Base-by-base conservation (phyloP, 2,888 invertebrate genomes). In the Zygaena filipendulae region DNA sequence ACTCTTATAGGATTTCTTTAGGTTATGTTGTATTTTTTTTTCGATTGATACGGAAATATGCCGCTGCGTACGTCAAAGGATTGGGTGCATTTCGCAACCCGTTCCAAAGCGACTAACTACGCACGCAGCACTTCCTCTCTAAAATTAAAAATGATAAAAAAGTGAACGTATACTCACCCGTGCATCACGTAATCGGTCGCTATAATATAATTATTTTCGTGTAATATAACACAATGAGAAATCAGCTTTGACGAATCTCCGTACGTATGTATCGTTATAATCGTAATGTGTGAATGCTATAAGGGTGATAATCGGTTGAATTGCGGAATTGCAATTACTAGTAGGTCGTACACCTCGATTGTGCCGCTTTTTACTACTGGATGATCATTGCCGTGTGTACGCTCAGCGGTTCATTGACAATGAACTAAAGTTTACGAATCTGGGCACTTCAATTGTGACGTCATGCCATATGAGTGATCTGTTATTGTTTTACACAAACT, bases 161-260 rank as follows among this genome's bases (percentile, higher is more conserved):
- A 74, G 75, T 69, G 75, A 74, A 68, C 48, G 72, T 61, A 52
- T 46, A n/a, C n/a, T n/a, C n/a, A n/a, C n/a, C n/a, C n/a, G n/a
- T n/a, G n/a, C n/a, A n/a, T 49, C 51, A 68, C 66, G 70, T 72
- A 74, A 71, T 59, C 49, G 38, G n/a, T 36, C 38, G 37, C 43
- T 46, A 47, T n/a, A n/a, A n/a, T 45, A 53, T 56, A 55, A 49
- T 51, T 49, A 46, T 44, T 47, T 38, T 30, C 33, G 27, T 49
- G 47, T 49, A 53, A 55, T 52, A 53, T 54, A n/a, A 51, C 43
- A 48, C 51, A 54, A 42, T 44, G 47, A 41, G 43, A 49, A 49
- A 45, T 43, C 47, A 40, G 37, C 48, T 49, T 44, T 47, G 48
- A 50, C 46, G 49, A 40, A 48, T 49, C 39, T 30, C 36, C 21